Evolutionary conservation across 1,140 invertebrate species (phyloP), one percentile per base, ranked within the genome.

Genomic region (Neodiprion fabricii): DNA sequence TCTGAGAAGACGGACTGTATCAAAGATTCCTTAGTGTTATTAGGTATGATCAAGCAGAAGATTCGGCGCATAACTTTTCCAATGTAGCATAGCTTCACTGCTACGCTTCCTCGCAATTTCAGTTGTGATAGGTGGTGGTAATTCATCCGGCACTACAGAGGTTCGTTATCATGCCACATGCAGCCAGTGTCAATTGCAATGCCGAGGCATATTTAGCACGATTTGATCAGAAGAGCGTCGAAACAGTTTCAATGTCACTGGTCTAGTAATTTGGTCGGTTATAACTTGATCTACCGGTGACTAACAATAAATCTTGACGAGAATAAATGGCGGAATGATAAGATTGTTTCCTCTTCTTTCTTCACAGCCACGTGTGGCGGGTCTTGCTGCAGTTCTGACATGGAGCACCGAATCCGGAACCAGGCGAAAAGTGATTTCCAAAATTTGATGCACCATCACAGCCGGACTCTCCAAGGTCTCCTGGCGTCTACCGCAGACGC

Each of bases 401-500:
- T 89, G 53, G 92, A 93, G 80, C 79, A 85, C 53, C 84, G 85
- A 21, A 83, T 93, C 49, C 89, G 88, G 72, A 86, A 88, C 48
- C 89, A 91, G 72, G 91, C 91, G 21, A 88, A 89, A 75, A 86
- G 86, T 53, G 91, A 92, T 76, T 91, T 91, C 78, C 87, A 90
- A 74, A 86, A 86, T 71, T 81, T 91, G 74, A 89, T 92, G 72
- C 87, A 90, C 73, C 90, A 91, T 78, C 90, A 91, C 76, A 91
- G 91, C n/a, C 88, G 89, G 77, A 91, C 90, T 73, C 87, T 92
- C 21, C 90, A 91, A 76, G 92, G 92, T 77, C 88, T 92, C 49
- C 85, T 93, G 72, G 89, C 90, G 72, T 91, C 91, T 14, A 93
- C 92, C 7, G 90, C 91, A 23, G 85, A 90, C 76, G 90, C 90